Conservation (phyloP, 2,888 invertebrate genomes). For the Slavum lentiscoides region DNA sequence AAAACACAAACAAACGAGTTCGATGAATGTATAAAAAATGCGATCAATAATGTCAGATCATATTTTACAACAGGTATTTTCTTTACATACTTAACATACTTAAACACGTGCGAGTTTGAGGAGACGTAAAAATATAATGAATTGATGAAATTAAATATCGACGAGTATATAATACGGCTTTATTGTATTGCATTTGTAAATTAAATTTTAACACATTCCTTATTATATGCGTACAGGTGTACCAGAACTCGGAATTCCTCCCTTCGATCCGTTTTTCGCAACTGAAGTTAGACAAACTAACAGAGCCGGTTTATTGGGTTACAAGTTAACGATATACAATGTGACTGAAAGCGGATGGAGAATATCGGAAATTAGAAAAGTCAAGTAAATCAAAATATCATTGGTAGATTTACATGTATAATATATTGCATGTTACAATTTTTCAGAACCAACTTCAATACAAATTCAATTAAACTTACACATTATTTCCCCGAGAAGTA, state of each 20-base stretch:
- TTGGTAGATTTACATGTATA: no score
- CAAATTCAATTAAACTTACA: slow-evolving; percentile 71
- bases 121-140: no score
- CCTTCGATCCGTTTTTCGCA: slow-evolving; percentile 59
- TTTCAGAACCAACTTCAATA: slow-evolving; percentile 68
- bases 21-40: slow-evolving; percentile 58
- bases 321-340: slow-evolving; percentile 58
- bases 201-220: neutral
- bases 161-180: no score
- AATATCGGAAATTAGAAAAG: slow-evolving; percentile 57
- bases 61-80: slow-evolving; percentile 57
- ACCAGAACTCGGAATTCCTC: slow-evolving; percentile 58
- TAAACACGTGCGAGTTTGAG: neutral
- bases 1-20: slow-evolving; percentile 57
- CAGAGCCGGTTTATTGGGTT: slow-evolving; percentile 57
- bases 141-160: no score
- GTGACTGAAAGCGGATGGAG: slow-evolving; percentile 59
- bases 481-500: slow-evolving; percentile 83
- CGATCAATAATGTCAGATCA: slow-evolving; percentile 57
- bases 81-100: neutral
- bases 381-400: slow-evolving; percentile 57
- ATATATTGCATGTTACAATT: neutral
- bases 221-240: slow-evolving; percentile 56
- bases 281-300: slow-evolving; percentile 58
- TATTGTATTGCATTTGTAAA: neutral